Conservation (phyloP, 2,113 vertebrate species). For the Alaudala cheleensis region DNA sequence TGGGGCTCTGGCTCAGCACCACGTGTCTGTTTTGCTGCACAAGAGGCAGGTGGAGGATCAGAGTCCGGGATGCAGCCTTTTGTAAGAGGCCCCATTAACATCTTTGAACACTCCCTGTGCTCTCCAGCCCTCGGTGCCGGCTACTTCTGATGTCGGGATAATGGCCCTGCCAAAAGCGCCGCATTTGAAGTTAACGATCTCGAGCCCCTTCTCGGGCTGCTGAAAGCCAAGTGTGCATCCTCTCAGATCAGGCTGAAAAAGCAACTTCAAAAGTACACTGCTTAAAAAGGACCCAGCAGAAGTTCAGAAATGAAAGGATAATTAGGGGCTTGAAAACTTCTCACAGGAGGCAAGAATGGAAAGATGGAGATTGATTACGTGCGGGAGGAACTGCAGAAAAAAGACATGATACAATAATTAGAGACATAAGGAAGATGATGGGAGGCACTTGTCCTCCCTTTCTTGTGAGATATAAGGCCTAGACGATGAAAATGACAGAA, state of each 20-base stretch:
- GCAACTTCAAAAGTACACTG: not conserved
- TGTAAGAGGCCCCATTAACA: not conserved
- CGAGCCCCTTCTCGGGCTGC: not conserved
- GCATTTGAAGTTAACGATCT: not conserved
- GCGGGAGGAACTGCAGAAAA: not conserved
- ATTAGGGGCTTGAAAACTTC: not conserved
- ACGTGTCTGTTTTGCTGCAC: fast-evolving
- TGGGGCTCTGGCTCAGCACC: not conserved
- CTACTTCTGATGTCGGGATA: not conserved
- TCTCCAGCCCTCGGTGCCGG: not conserved
- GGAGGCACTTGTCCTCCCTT: not conserved
- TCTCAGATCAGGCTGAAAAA: not conserved
- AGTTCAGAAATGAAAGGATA: constrained; percentile 3
- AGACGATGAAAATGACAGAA: not conserved
- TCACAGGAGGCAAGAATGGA: not conserved
- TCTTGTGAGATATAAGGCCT: not conserved
- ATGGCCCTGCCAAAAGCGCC: fast-evolving
- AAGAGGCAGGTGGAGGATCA: not conserved
- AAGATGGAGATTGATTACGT: not conserved
- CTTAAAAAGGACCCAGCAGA: not conserved
- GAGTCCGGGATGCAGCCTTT: not conserved
- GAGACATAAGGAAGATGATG: not conserved
- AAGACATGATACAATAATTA: not conserved
- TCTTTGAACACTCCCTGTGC: not conserved
- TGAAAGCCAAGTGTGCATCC: not conserved